Conservation (phyloP, 2,797 vertebrate species). For the Enteromius afrohamiltoni region DNA sequence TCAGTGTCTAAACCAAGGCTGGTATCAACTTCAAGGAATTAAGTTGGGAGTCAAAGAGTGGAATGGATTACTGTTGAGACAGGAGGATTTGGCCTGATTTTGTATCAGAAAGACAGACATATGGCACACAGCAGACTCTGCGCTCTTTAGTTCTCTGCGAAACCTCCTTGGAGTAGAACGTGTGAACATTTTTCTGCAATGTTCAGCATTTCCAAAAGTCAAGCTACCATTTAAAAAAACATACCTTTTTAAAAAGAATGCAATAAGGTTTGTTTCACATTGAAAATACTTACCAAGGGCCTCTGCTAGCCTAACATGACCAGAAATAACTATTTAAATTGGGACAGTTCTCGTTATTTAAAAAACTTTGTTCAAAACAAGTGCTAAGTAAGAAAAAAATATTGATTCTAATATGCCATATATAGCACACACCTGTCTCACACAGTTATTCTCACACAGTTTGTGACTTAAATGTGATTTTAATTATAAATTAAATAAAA, state of each 20-base stretch:
- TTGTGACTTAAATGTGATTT: not conserved
- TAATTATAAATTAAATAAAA: not conserved
- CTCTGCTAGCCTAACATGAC: not conserved
- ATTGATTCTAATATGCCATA: not conserved
- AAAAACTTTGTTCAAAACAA: too few relatives aligned
- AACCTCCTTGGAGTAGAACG: conserved; percentile 11
- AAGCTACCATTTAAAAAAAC: not conserved
- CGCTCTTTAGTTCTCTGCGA: conserved; percentile 23
- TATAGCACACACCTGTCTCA: too few relatives aligned
- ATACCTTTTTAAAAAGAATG: not conserved
- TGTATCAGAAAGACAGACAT: conserved; percentile 36
- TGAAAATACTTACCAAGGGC: not conserved
- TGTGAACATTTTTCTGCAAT: conserved; percentile 8
- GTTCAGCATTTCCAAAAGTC: not conserved
- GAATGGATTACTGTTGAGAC: conserved; percentile 40
- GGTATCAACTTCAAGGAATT: conserved; percentile 44
- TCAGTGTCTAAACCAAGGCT: conserved; percentile 30
- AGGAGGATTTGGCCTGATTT: conserved; percentile 47
- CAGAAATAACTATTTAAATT: not conserved
- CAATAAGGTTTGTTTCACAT: not conserved
- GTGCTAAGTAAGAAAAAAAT: too few relatives aligned
- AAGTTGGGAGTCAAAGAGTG: conserved; percentile 39
- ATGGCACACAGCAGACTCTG: conserved; percentile 41
- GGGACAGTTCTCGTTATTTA: too few relatives aligned
- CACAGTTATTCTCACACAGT: not conserved